Conservation (phyloP, 2,888 invertebrate genomes). For the Heteropelma amictum region DNA sequence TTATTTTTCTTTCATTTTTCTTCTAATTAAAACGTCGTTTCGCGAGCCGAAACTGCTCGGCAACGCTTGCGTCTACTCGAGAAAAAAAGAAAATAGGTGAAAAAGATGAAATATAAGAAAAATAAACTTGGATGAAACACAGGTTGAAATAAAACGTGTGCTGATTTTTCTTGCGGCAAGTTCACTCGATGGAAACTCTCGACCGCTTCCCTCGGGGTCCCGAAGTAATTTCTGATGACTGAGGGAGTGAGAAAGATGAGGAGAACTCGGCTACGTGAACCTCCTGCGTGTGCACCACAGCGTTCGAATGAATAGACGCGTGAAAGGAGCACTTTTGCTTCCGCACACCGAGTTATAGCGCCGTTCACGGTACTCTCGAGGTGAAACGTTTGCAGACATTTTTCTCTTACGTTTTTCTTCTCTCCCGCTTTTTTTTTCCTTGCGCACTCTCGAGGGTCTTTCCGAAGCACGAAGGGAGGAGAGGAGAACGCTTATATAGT, state of each 20-base stretch:
- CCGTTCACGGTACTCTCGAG: conserved; percentile 34
- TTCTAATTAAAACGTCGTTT: neutral
- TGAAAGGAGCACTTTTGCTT: conserved; percentile 52
- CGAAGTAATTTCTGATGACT: conserved; percentile 38
- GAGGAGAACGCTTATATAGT: conserved; percentile 29
- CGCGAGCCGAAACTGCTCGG: neutral
- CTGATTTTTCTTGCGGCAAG: conserved; percentile 34
- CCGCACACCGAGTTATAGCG: conserved; percentile 29
- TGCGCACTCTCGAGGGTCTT: conserved; percentile 19
- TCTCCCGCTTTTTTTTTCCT: neutral
- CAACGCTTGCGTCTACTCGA: too few species aligned
- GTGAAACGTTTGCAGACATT: conserved; percentile 45
- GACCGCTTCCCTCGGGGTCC: conserved; percentile 19
- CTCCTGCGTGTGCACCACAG: conserved; percentile 36
- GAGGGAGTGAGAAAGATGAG: neutral
- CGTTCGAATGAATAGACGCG: conserved; percentile 52
- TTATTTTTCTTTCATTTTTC: too few species aligned
- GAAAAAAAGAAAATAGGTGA: neutral
- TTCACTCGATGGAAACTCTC: conserved; percentile 41
- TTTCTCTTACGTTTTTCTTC: conserved; percentile 10
- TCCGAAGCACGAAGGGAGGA: too few species aligned
- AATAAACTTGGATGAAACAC: conserved; percentile 1
- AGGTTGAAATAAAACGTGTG: conserved; percentile 28
- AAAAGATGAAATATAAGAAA: conserved; percentile 6
- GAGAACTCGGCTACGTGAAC: neutral